A percentile compares a stretch with the other conserved stretches of the same genome.
These are phyloP conservation scores for Odontocerum albicorne DNA, from an alignment of 2,888 invertebrate species.

Conservation along the genomic window DNA sequence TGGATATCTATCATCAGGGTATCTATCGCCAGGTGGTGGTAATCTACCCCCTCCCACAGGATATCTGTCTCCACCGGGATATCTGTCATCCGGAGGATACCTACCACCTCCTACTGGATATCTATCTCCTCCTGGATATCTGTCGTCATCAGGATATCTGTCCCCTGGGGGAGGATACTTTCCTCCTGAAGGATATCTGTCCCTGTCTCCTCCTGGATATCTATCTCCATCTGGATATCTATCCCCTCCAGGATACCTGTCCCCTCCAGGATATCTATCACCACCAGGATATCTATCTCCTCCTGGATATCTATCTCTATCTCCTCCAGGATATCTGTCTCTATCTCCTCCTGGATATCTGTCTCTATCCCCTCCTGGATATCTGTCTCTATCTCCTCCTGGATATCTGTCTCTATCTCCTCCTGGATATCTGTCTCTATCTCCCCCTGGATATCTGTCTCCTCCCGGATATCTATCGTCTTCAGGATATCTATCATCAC, in stretches of 20 bases:
- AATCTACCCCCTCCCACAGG: conserved; percentile 49
- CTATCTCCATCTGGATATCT: conserved; percentile 41
- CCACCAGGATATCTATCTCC: conserved; percentile 43
- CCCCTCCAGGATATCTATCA: conserved; percentile 38
- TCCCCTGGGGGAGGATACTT: conserved; percentile 46
- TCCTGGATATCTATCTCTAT: conserved; percentile 49
- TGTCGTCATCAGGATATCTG: conserved; percentile 46
- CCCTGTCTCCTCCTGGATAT: conserved; percentile 41
- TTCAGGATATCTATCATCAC: conserved; percentile 46
- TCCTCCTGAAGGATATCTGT: conserved; percentile 46
- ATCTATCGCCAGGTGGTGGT: conserved; percentile 44
- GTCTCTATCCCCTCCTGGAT: conserved; percentile 44
- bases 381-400: conserved; percentile 47
- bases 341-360: conserved; percentile 24
- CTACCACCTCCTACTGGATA: conserved; percentile 47
- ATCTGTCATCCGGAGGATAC: conserved; percentile 44
- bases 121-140: conserved; percentile 47
- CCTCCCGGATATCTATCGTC: conserved; percentile 41
- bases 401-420: conserved; percentile 53
- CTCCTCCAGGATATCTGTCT: conserved; percentile 29
- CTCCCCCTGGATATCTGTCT: conserved; percentile 46
- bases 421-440: conserved; percentile 49
- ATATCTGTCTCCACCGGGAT: conserved; percentile 36
- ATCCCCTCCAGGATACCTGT: conserved; percentile 45
- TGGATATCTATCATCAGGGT: conserved; percentile 40